Conservation (phyloP, 2,797 vertebrate genomes). For the Linurgus olivaceus region DNA sequence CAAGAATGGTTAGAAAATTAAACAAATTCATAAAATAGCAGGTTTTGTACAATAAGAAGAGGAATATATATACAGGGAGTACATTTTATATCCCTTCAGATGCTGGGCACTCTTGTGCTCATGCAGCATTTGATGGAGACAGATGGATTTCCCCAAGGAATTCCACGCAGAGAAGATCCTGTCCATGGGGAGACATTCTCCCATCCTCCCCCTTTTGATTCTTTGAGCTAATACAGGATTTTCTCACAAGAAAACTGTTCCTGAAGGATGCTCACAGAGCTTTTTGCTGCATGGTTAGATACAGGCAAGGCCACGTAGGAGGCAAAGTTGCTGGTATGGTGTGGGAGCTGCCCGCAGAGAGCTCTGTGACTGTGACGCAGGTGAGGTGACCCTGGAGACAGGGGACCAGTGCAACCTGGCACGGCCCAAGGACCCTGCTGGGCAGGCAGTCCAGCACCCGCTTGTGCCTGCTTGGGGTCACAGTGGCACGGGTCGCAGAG, state of each 20-base stretch:
- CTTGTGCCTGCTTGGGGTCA: accelerated
- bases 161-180: neutral
- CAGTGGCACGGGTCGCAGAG: neutral
- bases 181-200: neutral
- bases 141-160: neutral
- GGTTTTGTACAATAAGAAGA: neutral
- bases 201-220: neutral
- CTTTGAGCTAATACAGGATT: neutral
- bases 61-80: neutral
- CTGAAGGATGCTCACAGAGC: neutral
- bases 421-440: neutral
- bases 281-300: neutral
- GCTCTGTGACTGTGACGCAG: neutral
- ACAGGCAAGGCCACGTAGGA: neutral
- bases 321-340: accelerated
- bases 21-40: neutral
- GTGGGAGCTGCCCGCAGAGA: accelerated
- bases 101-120: neutral
- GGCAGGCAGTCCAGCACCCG: neutral
- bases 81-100: neutral
- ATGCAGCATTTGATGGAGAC: neutral
- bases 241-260: neutral
- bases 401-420: neutral
- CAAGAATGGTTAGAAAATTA: neutral
- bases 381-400: neutral